Conservation (phyloP, 1,140 invertebrate species). For the Oreohelix idahoensis region DNA sequence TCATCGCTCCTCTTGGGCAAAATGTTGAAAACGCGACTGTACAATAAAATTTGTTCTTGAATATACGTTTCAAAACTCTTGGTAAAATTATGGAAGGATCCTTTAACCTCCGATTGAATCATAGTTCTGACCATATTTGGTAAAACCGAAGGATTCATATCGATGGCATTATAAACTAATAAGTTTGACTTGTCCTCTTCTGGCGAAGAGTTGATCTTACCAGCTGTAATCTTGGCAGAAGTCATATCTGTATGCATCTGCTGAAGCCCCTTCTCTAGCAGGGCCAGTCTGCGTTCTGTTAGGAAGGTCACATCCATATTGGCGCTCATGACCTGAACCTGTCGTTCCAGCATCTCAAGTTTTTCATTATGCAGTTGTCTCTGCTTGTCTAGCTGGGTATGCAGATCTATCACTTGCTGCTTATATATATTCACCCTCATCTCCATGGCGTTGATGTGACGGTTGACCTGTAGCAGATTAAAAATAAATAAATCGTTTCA, state of each 20-base stretch:
- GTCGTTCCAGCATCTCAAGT: background rate
- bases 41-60: constrained; percentile 41
- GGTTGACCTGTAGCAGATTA: constrained; percentile 12
- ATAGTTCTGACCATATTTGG: constrained; percentile 43
- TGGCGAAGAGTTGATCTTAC: background rate
- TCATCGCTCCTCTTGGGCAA: background rate
- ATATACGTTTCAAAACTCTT: constrained; percentile 47
- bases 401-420: constrained; percentile 46
- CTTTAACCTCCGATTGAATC: constrained; percentile 47
- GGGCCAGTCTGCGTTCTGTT: constrained; percentile 37
- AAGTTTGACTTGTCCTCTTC: background rate
- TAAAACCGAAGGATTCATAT: background rate
- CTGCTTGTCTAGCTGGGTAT: constrained; percentile 43
- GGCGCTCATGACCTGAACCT: background rate
- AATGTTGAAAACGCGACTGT: constrained; percentile 41
- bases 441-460: constrained; percentile 46
- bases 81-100: constrained; percentile 42
- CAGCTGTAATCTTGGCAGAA: background rate
- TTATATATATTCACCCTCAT: constrained; percentile 48
- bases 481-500: background rate
- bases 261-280: constrained; percentile 38
- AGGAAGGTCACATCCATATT: background rate
- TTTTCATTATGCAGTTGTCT: constrained; percentile 27
- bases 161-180: background rate
- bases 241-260: constrained; percentile 27